Conservation (phyloP, 2,113 vertebrate genomes). For the Oncorhynchus mykiss region DNA sequence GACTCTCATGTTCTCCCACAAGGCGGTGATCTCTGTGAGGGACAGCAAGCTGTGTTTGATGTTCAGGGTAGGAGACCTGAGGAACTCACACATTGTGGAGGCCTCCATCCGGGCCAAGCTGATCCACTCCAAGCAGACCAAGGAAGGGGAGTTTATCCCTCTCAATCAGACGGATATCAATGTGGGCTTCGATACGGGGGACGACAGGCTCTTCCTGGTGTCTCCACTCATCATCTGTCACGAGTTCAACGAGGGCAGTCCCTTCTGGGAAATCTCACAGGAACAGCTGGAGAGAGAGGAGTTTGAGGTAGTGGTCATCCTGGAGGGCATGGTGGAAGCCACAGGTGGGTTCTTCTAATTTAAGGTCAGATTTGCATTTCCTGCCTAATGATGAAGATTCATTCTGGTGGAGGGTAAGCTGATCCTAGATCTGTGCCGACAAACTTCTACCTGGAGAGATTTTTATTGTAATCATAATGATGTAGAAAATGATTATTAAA, state of each 20-base stretch:
- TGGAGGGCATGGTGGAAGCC: slow-evolving; percentile 89
- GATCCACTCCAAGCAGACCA: slow-evolving; percentile 86
- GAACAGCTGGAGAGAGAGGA: slow-evolving; percentile 80
- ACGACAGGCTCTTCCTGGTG: slow-evolving; percentile 86
- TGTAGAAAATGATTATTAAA: too few relatives aligned
- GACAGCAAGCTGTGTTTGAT: slow-evolving; percentile 84
- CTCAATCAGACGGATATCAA: slow-evolving; percentile 87
- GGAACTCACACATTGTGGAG: slow-evolving; percentile 87
- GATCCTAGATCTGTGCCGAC: too few relatives aligned
- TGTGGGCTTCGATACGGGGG: slow-evolving; percentile 85
- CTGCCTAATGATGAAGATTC: too few relatives aligned
- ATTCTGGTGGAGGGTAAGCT: too few relatives aligned
- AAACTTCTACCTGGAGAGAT: too few relatives aligned
- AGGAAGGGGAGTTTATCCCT: slow-evolving; percentile 87
- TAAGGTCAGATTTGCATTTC: too few relatives aligned
- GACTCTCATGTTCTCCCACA: slow-evolving; percentile 85
- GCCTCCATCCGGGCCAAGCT: slow-evolving; percentile 87
- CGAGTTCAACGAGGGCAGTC: slow-evolving; percentile 82
- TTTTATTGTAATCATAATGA: too few relatives aligned
- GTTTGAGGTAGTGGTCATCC: slow-evolving; percentile 85
- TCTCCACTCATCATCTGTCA: slow-evolving; percentile 87
- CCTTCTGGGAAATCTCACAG: slow-evolving; percentile 84
- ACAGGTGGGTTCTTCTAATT: slow-evolving; percentile 68
- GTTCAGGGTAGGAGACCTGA: slow-evolving; percentile 86
- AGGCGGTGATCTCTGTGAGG: slow-evolving; percentile 82